A percentile compares a stretch with the other conserved stretches of the same genome.
phyloP scores from a whole-genome alignment of 2,113 vertebrate species.

The Vulpes vulpes region DNA sequence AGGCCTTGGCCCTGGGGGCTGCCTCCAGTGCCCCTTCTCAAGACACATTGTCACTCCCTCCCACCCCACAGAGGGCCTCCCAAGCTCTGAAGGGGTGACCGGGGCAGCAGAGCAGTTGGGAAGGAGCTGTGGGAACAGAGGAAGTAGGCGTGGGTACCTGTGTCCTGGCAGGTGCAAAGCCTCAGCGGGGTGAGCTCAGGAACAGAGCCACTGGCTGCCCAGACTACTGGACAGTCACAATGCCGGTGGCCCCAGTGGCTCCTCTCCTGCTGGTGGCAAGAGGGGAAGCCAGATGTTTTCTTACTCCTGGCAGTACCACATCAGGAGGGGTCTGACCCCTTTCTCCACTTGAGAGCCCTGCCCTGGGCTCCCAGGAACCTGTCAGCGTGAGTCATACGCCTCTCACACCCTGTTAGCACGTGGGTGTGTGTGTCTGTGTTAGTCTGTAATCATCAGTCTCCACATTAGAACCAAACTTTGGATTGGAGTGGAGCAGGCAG shows the following conservation, averaged over 20 bases:
- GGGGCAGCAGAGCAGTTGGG: neutral
- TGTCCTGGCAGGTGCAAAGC: neutral
- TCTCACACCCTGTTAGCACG: neutral
- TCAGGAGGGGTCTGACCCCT: neutral
- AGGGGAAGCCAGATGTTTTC: neutral
- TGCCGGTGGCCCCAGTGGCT: fast-evolving
- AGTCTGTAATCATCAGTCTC: neutral
- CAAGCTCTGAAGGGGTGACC: neutral
- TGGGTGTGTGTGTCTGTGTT: neutral
- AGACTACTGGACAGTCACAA: fast-evolving
- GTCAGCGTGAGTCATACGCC: neutral
- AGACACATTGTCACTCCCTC: neutral
- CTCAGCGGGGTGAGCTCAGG: neutral
- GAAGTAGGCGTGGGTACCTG: neutral
- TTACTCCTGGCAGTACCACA: neutral
- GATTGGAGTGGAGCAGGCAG: neutral
- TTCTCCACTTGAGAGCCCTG: neutral
- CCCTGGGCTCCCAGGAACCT: neutral
- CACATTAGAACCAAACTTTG: neutral
- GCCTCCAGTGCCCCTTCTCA: neutral
- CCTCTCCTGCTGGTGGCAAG: neutral
- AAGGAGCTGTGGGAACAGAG: neutral
- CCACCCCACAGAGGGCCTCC: neutral
- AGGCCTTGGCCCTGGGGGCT: neutral
- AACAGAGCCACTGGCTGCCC: neutral